Conservation (phyloP, 2,113 vertebrate genomes). For the Phasianus colchicus region DNA sequence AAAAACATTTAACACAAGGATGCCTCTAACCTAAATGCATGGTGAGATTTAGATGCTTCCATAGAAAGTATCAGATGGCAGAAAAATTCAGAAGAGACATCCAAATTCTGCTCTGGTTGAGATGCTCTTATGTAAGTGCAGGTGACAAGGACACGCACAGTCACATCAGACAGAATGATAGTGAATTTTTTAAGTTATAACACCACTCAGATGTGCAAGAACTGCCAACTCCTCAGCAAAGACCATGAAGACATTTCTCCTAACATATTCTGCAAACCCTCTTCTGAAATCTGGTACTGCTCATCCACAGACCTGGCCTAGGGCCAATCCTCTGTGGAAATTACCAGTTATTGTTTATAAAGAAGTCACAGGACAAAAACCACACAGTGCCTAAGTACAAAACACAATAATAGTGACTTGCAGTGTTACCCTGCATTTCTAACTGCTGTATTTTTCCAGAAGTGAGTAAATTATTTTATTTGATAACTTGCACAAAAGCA, state of each 20-base stretch:
- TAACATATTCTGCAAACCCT: background rate
- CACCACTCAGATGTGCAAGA: background rate
- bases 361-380: background rate
- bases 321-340: background rate
- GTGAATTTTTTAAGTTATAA: background rate
- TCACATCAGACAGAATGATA: background rate
- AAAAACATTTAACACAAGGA: slow-evolving; percentile 24
- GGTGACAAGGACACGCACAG: background rate
- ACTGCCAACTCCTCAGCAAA: background rate
- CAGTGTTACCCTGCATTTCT: background rate
- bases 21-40: background rate
- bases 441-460: background rate
- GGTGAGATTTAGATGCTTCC: background rate
- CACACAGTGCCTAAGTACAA: background rate
- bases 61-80: background rate
- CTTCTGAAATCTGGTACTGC: background rate
- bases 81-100: background rate
- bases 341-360: background rate
- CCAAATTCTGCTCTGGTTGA: background rate
- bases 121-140: background rate
- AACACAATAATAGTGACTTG: background rate
- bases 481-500: background rate
- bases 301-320: background rate
- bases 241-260: background rate
- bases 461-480: background rate